Base-by-base conservation (phyloP, 2,113 vertebrate genomes). In the Peromyscus leucopus region DNA sequence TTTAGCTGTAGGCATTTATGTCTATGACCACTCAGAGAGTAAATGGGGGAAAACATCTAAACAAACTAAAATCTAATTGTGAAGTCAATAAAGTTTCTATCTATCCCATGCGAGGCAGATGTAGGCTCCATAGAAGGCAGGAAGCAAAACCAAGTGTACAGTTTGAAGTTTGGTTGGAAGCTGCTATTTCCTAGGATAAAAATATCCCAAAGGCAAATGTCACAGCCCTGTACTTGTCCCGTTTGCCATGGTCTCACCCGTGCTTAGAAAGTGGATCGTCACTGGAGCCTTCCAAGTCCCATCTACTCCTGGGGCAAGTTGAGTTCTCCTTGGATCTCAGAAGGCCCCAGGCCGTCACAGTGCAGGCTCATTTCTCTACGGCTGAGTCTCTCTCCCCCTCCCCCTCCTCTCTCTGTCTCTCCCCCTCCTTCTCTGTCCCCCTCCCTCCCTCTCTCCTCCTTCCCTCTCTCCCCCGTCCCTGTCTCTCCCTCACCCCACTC, bases 171-270 rank as follows among this genome's bases (percentile, higher is more conserved):
- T 85, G 7, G 55, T 83, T 57, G 39, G 82, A 96, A 94, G 39
- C 71, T 94, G 67, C 67, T 90, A 95, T 95, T 92, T 95, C 90
- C 69, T 84, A 39, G 71, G 71, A 51, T 86, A 95, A 94, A 97
- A 89, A 28, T 55, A 72, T 71, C 7, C 22, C 19, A 89, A 95
- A 94, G 79, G 55, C 28, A 42, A 72, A 8, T 63, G 75, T 89
- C 90, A 61, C 22, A 67, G 86, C 86, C 96, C 88, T 55, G 16
- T 57, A 19, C 31, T 63, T 85, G 75, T 63, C 65, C 69, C 55
- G 72, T 96, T 92, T 39, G 24, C 92, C 74, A 97, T 82, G 86
- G 82, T 98, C 97, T 98, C 97, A 98, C 98, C 97, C 80, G 84
- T 91, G 96, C 97, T 96, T 95, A 95, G 91, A 93, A 71, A 94